These are phyloP conservation scores for Diogma glabrata DNA, from an alignment of 2,888 invertebrate species.

Conservation along the genomic window DNA sequence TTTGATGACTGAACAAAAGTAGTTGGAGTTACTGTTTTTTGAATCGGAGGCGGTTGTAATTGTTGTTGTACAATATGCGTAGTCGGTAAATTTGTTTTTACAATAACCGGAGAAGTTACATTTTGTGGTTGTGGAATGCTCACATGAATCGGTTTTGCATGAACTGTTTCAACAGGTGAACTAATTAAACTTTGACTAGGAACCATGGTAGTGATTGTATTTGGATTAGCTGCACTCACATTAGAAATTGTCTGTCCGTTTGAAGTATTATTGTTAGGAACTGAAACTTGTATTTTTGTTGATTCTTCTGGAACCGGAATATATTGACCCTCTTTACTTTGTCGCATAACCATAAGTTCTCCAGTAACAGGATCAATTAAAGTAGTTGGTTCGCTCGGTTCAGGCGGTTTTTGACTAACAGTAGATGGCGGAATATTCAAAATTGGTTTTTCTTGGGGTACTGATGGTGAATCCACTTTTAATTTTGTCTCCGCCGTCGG, in stretches of 20 bases:
- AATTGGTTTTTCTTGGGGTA: not conserved
- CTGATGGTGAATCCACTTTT: slow-evolving; percentile 11
- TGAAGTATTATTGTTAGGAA: not conserved
- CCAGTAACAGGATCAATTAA: slow-evolving; percentile 67
- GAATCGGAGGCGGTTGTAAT: not conserved
- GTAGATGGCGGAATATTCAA: not conserved
- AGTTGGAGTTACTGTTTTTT: not conserved
- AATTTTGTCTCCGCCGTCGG: slow-evolving; percentile 22
- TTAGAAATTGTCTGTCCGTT: not conserved
- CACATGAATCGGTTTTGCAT: not conserved
- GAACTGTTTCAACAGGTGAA: not conserved
- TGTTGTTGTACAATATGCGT: not conserved
- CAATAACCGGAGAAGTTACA: slow-evolving; percentile 1
- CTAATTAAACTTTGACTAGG: not conserved
- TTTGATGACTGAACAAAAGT: not conserved
- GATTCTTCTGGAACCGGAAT: slow-evolving; percentile 39
- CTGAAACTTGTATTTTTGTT: slow-evolving; percentile 2
- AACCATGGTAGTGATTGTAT: not conserved
- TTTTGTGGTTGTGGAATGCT: not conserved
- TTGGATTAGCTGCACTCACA: not conserved
- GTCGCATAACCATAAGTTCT: slow-evolving; percentile 54
- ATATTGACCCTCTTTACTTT: slow-evolving; percentile 57
- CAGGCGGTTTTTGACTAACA: slow-evolving; percentile 24
- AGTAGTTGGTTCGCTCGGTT: slow-evolving; percentile 47
- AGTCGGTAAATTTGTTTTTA: not conserved